Evolutionary conservation across 2,113 vertebrate species (phyloP), one percentile per base, ranked within the genome.

Genomic region (Ceuthmochares aereus): DNA sequence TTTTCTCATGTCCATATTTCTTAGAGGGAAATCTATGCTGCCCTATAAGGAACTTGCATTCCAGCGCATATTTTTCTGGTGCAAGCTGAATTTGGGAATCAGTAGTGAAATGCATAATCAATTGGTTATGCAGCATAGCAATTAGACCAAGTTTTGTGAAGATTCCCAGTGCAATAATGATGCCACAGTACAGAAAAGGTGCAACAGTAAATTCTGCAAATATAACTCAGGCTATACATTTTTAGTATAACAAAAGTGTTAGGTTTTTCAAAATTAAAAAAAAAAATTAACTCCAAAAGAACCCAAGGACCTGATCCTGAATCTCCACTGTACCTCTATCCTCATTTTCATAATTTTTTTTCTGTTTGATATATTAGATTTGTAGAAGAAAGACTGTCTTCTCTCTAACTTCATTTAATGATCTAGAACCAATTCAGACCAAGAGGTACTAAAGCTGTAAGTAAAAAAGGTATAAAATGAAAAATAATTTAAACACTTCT

Each of bases 101-200:
- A 55, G 90, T 67, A 70, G 63, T 73, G 67, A 96, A 94, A 96
- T 77, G 45, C 32, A 51, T 94, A 93, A 96, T 96, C 91, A 69
- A 94, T 96, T 95, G 63, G 90, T 85, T 96, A 93, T 85, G 87
- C 87, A 96, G 72, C 55, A 52, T 40, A 77, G 68, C 76, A 96
- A 91, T 93, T 96, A 91, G 59, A 91, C 85, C 63, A 73, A 83
- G 67, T 90, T 95, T 87, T 94, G 45, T 94, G 75, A 90, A 77
- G 90, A 67, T 52, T 75, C 23, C 29, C 23, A 63, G 3, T 25
- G 36, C 52, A 85, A 51, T 67, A 70, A 79, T 51, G 55, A 90
- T 88, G 55, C 37, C 58, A 55, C 22, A 89, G 74, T 51, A 59
- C 12, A 69, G 37, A 29, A n/a, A 66, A 90, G 82, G 22, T 80